Evolutionary conservation across 2,797 vertebrate species (phyloP), one percentile per base, ranked within the genome.

Genomic region (Decapterus maruadsi): DNA sequence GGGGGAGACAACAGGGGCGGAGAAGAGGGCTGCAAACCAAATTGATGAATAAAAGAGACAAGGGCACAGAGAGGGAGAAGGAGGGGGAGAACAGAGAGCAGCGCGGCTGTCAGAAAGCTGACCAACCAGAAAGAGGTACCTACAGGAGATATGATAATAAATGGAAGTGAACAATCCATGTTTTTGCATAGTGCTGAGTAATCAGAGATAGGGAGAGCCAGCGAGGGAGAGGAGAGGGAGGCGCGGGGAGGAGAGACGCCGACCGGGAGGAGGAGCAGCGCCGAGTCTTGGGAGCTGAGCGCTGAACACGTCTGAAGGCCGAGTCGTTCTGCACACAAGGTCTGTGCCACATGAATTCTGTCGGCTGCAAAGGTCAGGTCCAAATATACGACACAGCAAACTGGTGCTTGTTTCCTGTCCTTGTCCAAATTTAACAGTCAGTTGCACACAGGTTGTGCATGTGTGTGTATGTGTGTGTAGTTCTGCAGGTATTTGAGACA

Each of bases 171-270:
- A 66, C 55, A 68, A 72, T 75, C 70, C 42, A 40, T 75, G 62
- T 54, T 86, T 88, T 77, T 81, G 63, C 85, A 89, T 84, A 83
- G 58, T 81, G 92, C 89, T 92, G 91, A 91, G 73, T 77, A 87
- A 90, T 86, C 87, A 88, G 66, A 89, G 75, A 81, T 75, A 81
- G 46, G 6, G 58, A 58, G 60, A 63, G 63, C 60, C 6, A 11
- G 13, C 45, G 43, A 70, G 43, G 58, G 74, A 61, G 61, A 46
- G 29, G 74, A 74, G 60, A 38, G 54, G 29, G 31, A 7, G 46
- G 26, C 6, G 73, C 46, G 73, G 31, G n/a, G 38, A 8, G 34
- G 48, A 59, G 50, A 60, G 71, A 61, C 0, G n/a, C 2, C 4
- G 22, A 2, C 2, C 4, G 22, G 2, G 54, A 68, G 42, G 22